A percentile compares a stretch with the other conserved stretches of the same genome.
phyloP scores from a whole-genome alignment of 2,113 vertebrate species.

The Eretmochelys imbricata region DNA sequence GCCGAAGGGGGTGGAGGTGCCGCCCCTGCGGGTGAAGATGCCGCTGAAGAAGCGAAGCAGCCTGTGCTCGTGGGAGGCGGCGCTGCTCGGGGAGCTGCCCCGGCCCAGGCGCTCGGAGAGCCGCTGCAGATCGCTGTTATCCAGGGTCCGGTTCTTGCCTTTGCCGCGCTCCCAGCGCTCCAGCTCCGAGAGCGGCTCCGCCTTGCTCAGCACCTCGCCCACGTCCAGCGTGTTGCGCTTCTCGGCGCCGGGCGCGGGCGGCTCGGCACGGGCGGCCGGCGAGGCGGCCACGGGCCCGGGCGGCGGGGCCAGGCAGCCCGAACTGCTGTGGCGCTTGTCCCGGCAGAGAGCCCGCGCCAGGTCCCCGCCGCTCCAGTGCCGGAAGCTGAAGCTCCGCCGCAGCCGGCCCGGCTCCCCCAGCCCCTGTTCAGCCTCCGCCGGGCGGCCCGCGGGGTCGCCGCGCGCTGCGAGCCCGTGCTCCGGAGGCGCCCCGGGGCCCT shows the following conservation, averaged over 20 bases:
- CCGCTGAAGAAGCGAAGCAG: constrained; percentile 92
- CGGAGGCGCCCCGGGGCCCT: not conserved
- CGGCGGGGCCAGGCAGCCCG: constrained; percentile 56
- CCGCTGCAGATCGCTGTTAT: constrained; percentile 91
- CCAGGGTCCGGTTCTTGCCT: constrained; percentile 90
- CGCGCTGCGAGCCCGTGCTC: no score
- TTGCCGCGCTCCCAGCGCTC: constrained; percentile 85
- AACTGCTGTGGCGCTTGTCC: constrained; percentile 76
- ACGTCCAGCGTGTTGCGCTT: constrained; percentile 86
- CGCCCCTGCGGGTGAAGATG: constrained; percentile 88
- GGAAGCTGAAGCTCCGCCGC: constrained; percentile 90
- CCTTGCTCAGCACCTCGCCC: constrained; percentile 85
- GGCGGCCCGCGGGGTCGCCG: not conserved
- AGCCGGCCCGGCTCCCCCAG: constrained; percentile 75
- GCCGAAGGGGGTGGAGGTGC: constrained; percentile 66
- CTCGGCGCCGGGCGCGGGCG: constrained; percentile 31
- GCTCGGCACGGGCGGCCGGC: not conserved
- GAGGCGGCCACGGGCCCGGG: not conserved
- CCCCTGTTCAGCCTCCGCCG: not conserved
- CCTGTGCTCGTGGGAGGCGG: constrained; percentile 79
- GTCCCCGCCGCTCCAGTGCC: constrained; percentile 86
- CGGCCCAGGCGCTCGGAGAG: constrained; percentile 81
- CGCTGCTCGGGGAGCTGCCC: constrained; percentile 59
- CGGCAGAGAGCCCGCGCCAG: constrained; percentile 74
- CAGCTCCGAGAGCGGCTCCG: constrained; percentile 79